Evolutionary conservation across 1,140 invertebrate species (phyloP), one percentile per base, ranked within the genome.

Genomic region (Lycorma delicatula): DNA sequence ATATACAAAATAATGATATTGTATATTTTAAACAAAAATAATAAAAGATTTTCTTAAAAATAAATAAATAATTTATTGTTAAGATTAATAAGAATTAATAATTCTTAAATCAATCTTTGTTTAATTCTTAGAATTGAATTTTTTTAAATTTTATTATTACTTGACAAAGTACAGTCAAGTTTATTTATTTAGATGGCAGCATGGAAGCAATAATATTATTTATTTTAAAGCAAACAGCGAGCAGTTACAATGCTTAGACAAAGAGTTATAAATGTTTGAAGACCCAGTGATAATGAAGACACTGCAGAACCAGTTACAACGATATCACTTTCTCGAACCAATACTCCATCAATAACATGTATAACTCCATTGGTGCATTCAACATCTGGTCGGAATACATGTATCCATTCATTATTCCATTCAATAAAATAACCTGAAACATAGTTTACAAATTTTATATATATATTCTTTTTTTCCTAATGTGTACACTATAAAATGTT

Each of bases 291-390:
- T 13, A 51, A 11, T 12, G 28, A 34, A 3, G n/a, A 13, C 3
- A 26, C n/a, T 11, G 49, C 31, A 22, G 38, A 60, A n/a, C 38
- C 78, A 1, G 79, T 84, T 11, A 89, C 86, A 58, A 80, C 77
- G n/a, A 95, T 82, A 71, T 95, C 92, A 62, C 81, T 83, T 61
- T 89, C 86, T 69, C 83, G 80, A 58, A 94, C 73, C 61, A 96
- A 81, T 12, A 90, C 89, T 56, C 74, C 76, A 67, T 93, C 89
- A 65, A 96, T 91, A 34, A 94, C 88, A 70, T 96, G 92, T 60
- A 95, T 93, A 52, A 93, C 85, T 27, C 92, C 92, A 70, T 96
- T 95, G 64, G 89, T 93, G 69, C 91, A 93, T 65, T 90, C 85
- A 1, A 96, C 87, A 70, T 95, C 90, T 1, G 90, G 85, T 59